Evolutionary conservation across 2,797 vertebrate genomes (phyloP), one percentile per base, ranked within the genome.

Genomic region (Cygnus olor): DNA sequence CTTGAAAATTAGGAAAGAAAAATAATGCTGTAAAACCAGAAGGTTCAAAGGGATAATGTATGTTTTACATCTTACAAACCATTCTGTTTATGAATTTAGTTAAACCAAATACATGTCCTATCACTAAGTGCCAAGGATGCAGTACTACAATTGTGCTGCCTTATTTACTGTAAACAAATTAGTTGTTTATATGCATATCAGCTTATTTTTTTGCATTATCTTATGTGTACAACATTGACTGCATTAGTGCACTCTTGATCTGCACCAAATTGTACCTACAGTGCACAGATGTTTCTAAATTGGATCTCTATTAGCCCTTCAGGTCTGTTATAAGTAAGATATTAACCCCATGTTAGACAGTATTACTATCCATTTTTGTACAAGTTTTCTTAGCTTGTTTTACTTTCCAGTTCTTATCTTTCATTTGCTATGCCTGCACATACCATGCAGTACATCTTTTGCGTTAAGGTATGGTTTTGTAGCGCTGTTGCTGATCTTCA

Each of bases 91-190:
- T 97, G 58, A 97, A 80, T 95, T 94, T 94, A 97, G 93, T 96
- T 96, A 97, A 97, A 97, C 95, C 97, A 97, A 98, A 97, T 96
- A 96, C n/a, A 36, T 73, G 64, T 97, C 91, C 96, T 95, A 94
- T 97, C 98, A 97, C 95, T 91, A 97, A 98, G 95, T 98, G 97
- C 97, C 98, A 97, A 97, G 91, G 87, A 64, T 94, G 88, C 96
- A 97, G 95, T 65, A 65, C 94, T 42, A 19, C 47, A 69, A 19
- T 27, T 69, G 89, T 94, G 91, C 90, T 95, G 89, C 90, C 89
- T 27, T 93, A 47, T 49, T 32, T 94, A 87, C 63, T 94, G 91
- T 96, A 95, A 97, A 87, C 83, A 94, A 88, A 72, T 92, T 78
- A 74, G 92, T 92, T 93, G 95, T 91, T 94, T 83, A 89, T 83